Evolutionary conservation across 2,888 invertebrate species (phyloP), one percentile per base, ranked within the genome.

Genomic region (Plagiodera versicolora): DNA sequence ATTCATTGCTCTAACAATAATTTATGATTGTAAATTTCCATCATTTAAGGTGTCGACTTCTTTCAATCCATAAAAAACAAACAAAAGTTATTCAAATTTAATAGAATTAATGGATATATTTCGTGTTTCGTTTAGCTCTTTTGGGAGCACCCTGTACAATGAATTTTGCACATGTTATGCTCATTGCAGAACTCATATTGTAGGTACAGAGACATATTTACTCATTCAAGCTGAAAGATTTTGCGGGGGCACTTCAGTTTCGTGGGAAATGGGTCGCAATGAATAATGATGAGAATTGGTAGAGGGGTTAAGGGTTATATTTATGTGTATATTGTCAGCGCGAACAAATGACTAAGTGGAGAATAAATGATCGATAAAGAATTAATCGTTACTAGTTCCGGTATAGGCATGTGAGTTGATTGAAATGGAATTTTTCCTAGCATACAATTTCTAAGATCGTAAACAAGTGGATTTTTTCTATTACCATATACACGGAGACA

Each of bases 281-380:
- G 61, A 65, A 48, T 65, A 65, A 65, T 61, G 65, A 60, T 65
- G 65, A 63, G 65, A 65, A 63, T 56, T 63, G 57, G 51, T 52
- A 63, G 61, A 59, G 57, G 60, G 62, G 61, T 59, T 58, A 54
- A 59, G 55, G 55, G 62, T 47, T 57, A 65, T 65, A 65, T 65
- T 65, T 65, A 65, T 65, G 63, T 57, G 58, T 49, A 63, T 63
- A 65, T 65, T 65, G 63, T 65, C 65, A 65, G 55, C 46, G 49
- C 35, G 45, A 65, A 65, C 61, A 59, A 65, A 65, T 63, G 65
- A 63, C 53, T 61, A 56, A 48, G 35, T 49, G 50, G 61, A 51
- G 50, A 63, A 61, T 63, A 63, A 63, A 65, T 65, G 65, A 63
- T 63, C 63, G 55, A 56, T 62, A 58, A 58, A 62, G 56, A 60